Conservation (phyloP, 2,888 invertebrate genomes). For the Eupeodes latifasciatus region DNA sequence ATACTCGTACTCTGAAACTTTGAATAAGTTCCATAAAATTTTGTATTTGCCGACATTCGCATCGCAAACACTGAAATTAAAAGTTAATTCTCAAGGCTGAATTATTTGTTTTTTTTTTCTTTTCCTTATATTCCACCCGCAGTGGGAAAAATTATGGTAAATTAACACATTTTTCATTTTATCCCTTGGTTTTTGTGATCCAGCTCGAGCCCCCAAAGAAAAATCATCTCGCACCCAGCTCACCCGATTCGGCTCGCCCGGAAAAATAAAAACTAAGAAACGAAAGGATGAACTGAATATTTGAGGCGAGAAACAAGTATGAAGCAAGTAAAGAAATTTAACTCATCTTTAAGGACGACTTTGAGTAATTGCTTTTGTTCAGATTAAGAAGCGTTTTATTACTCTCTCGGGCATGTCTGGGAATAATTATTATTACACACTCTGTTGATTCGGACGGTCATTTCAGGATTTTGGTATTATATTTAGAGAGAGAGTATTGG, state of each 20-base stretch:
- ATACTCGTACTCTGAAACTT: conserved; percentile 24
- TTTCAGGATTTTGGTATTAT: conserved; percentile 16
- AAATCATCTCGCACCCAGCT: not conserved
- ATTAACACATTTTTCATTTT: conserved; percentile 76
- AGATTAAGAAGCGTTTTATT: conserved; percentile 75
- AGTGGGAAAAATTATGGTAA: conserved; percentile 72
- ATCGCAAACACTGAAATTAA: conserved; percentile 29
- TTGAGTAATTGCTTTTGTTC: conserved; percentile 75
- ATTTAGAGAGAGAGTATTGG: not conserved
- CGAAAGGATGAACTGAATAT: conserved; percentile 46
- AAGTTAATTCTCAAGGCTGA: conserved; percentile 40
- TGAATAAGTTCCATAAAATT: conserved; percentile 61
- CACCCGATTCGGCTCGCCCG: too few species aligned
- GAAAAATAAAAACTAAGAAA: not conserved
- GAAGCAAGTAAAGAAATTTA: conserved; percentile 34
- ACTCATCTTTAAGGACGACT: conserved; percentile 61
- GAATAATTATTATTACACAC: conserved; percentile 74
- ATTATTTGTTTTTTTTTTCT: not conserved
- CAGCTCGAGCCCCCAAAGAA: not conserved
- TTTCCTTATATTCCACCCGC: conserved; percentile 27
- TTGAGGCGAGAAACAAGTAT: conserved; percentile 34
- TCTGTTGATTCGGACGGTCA: conserved; percentile 69
- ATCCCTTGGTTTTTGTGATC: conserved; percentile 37
- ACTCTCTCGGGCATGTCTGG: conserved; percentile 68
- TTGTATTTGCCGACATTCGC: conserved; percentile 53